Base-by-base conservation (phyloP, 2,797 vertebrate species). In the Meda fulgida region DNA sequence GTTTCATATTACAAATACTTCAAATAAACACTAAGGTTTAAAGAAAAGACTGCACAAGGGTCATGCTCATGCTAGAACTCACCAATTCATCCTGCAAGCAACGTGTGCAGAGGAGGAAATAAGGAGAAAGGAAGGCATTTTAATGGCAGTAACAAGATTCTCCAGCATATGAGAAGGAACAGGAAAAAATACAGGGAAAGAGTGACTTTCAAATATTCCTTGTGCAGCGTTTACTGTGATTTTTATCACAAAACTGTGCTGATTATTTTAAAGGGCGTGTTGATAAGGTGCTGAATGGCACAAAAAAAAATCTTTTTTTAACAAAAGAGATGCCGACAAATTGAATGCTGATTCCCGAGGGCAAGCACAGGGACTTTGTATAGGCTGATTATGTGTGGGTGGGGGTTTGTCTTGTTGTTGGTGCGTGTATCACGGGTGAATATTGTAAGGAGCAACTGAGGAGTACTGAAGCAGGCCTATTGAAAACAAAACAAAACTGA, bases 71-170 rank as follows among this genome's bases (percentile, higher is more conserved):
- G 26, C 26, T 18, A 31, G 75, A 65, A 66, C 95, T 96, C 90
- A 96, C 95, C 94, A 95, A 86, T 78, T 94, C 93, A 36, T 91
- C 93, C 95, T 96, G 87, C 80, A 89, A 88, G 92, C n/a, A 86
- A 92, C 89, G 94, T 93, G 91, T 63, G 51, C 79, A 63, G 58
- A 82, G 40, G 78, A 67, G 91, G 78, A 92, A 89, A 93, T 26
- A 84, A 92, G 85, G 89, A 46, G 84, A 81, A 81, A 90, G 72
- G 71, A 87, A 58, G 76, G 38, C n/a, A 88, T 88, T 90, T 82
- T 69, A 82, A 84, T 38, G 43, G 58, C 43, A 40, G 70, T 43
- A 73, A 48, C 53, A 46, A 16, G 60, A 84, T 31, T 53, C 38
- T 38, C 21, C 19, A 36, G 46, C 65, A 58, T 23, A 43, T 19